A percentile compares a stretch with the other conserved stretches of the same genome.
Evolutionary conservation across 2,888 invertebrate genomes (phyloP).

Genomic region (Andricus quercusramuli): DNA sequence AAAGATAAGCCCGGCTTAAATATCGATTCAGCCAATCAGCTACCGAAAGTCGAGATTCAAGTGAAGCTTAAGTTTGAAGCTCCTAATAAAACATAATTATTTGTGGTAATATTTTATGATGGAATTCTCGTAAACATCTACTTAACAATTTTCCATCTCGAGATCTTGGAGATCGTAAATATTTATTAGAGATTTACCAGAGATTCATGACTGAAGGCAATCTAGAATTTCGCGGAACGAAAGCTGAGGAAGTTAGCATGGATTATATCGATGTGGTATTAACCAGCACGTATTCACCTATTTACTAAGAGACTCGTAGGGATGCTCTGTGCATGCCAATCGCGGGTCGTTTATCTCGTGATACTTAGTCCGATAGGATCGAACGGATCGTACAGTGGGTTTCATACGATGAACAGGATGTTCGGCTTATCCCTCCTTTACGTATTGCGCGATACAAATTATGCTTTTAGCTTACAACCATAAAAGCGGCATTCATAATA

Average conservation of each 20-base stretch:
- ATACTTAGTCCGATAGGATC: constrained; percentile 28
- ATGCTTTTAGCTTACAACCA: constrained; percentile 17
- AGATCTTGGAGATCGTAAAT: too few species aligned
- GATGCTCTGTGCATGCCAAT: constrained; percentile 35
- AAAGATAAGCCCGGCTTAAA: constrained; percentile 17
- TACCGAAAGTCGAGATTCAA: constrained; percentile 18
- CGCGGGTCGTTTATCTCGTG: constrained; percentile 28
- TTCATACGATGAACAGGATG: constrained; percentile 21
- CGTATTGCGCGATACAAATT: constrained; percentile 19
- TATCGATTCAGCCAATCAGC: constrained; percentile 32
- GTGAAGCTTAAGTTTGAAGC: constrained; percentile 20
- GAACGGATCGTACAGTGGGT: constrained; percentile 3
- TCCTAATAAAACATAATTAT: background rate
- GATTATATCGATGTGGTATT: constrained; percentile 24
- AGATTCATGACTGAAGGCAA: background rate
- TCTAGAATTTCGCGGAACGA: constrained; percentile 15
- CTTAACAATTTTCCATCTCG: background rate
- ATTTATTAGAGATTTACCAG: too few species aligned
- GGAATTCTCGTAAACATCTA: background rate
- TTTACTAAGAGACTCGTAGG: constrained; percentile 24
- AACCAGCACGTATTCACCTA: constrained; percentile 29
- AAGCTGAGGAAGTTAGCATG: constrained; percentile 10
- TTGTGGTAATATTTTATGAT: constrained; percentile 15
- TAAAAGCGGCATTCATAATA: constrained; percentile 22
- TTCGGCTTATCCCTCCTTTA: constrained; percentile 32